phyloP scores from a whole-genome alignment of 2,888 invertebrate species.

The Drosophila recens region DNA sequence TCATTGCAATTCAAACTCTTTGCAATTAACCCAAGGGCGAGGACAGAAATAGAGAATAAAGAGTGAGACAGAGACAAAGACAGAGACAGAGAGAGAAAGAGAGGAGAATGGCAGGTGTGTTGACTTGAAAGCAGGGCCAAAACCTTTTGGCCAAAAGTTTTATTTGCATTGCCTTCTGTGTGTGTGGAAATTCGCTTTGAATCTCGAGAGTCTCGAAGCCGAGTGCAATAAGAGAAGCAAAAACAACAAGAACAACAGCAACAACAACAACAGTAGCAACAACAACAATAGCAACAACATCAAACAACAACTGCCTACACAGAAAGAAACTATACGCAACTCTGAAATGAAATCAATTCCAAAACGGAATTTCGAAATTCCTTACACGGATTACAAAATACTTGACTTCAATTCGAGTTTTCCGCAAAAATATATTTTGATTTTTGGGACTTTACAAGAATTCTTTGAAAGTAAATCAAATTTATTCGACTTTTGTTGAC shows the following conservation, averaged over 20 bases:
- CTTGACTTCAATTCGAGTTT: too few relatives aligned
- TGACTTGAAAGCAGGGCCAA: slow-evolving; percentile 1
- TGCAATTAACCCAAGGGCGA: slow-evolving; percentile 46
- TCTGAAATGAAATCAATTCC: too few relatives aligned
- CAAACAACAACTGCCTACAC: slow-evolving; percentile 10
- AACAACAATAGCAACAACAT: background rate
- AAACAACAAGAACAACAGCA: slow-evolving; percentile 9
- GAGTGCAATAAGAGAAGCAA: slow-evolving; percentile 30
- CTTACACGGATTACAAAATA: too few relatives aligned
- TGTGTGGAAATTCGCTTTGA: slow-evolving; percentile 57
- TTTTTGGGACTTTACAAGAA: too few relatives aligned
- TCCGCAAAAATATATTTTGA: too few relatives aligned
- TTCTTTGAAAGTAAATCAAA: too few relatives aligned
- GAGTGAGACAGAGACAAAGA: background rate
- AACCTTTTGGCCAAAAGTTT: slow-evolving; percentile 48
- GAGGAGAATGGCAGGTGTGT: background rate
- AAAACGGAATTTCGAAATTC: too few relatives aligned
- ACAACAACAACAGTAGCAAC: slow-evolving; percentile 19
- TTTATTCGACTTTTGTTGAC: too few relatives aligned
- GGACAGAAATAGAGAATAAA: too few relatives aligned
- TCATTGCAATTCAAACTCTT: slow-evolving; percentile 41
- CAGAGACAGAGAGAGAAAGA: background rate
- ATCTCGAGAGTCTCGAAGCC: slow-evolving; percentile 7
- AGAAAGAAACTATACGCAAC: too few relatives aligned
- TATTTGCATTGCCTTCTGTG: slow-evolving; percentile 47